Evolutionary conservation across 2,797 vertebrate genomes (phyloP).

Genomic region (Pseudomugil tenellus): DNA sequence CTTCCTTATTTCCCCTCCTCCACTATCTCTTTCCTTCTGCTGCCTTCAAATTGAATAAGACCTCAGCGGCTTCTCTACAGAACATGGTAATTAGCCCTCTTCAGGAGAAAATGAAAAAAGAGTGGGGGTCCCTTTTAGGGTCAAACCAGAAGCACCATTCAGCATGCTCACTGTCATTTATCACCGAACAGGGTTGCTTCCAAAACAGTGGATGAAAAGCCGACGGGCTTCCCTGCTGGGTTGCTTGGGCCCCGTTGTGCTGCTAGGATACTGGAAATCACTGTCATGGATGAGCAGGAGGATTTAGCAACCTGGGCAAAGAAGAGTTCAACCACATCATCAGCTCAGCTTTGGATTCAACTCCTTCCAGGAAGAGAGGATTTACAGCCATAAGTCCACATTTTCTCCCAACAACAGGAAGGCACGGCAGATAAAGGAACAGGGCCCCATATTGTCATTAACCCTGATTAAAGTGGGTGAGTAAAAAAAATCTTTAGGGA

Average conservation of each 20-base stretch:
- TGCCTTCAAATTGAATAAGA: conserved; percentile 81
- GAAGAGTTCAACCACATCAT: conserved; percentile 57
- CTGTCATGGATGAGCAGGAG: conserved; percentile 51
- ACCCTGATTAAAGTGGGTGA: conserved; percentile 41
- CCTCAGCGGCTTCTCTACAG: conserved; percentile 76
- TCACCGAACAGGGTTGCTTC: conserved; percentile 73
- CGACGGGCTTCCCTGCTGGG: conserved; percentile 69
- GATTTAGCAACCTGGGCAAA: conserved; percentile 45
- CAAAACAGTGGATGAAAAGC: conserved; percentile 71
- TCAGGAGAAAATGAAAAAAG: conserved; percentile 64
- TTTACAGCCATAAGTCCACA: conserved; percentile 48
- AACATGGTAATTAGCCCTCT: conserved; percentile 83
- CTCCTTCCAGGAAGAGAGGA: conserved; percentile 54
- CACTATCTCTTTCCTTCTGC: conserved; percentile 52
- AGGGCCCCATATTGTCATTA: conserved; percentile 33
- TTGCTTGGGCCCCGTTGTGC: conserved; percentile 57
- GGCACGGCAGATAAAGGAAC: conserved; percentile 36
- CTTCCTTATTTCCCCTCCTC: conserved; percentile 58
- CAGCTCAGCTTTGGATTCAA: conserved; percentile 53
- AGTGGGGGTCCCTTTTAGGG: conserved; percentile 63
- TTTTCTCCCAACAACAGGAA: conserved; percentile 41
- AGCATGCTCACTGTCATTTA: conserved; percentile 75
- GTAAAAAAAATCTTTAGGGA: conserved; percentile 31
- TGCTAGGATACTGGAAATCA: conserved; percentile 69
- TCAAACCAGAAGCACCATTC: conserved; percentile 75